Evolutionary conservation across 2,888 invertebrate species (phyloP).

Genomic region (Tiliacea citrago): DNA sequence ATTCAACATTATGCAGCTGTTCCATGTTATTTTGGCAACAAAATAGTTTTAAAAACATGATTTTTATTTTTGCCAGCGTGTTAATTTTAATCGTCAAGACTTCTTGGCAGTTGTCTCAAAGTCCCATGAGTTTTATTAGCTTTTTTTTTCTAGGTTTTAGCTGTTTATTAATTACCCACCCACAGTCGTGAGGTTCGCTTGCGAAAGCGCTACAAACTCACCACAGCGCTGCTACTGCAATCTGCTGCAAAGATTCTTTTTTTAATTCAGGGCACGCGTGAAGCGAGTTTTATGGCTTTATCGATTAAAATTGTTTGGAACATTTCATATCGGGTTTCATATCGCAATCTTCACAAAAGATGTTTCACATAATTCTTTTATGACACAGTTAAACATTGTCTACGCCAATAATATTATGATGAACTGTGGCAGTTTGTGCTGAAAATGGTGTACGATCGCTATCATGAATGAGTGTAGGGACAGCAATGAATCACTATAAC

Average conservation of each 20-base stretch:
- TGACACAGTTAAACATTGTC: background rate
- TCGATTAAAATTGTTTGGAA: conserved; percentile 2
- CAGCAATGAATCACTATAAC: conserved; percentile 52
- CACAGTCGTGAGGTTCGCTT: conserved; percentile 57
- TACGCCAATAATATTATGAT: conserved; percentile 20
- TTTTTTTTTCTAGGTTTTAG: conserved; percentile 81
- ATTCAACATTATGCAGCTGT: conserved; percentile 82
- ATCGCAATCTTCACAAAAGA: background rate
- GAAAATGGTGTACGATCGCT: conserved; percentile 23
- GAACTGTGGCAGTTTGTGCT: conserved; percentile 23
- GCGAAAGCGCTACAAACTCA: conserved; percentile 36
- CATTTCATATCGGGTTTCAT: conserved; percentile 23
- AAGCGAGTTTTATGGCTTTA: conserved; percentile 13
- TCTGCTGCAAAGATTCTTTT: conserved; percentile 41
- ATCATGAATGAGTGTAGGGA: conserved; percentile 41
- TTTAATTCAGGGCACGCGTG: conserved; percentile 18
- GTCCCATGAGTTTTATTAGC: conserved; percentile 84
- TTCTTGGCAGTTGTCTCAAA: conserved; percentile 89
- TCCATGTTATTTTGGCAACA: conserved; percentile 84
- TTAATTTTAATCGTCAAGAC: conserved; percentile 88
- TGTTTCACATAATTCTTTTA: background rate
- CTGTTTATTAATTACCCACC: conserved; percentile 84
- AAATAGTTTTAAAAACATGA: conserved; percentile 83
- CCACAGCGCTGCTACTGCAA: conserved; percentile 30
- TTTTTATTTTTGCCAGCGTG: conserved; percentile 83